A percentile compares a stretch with the other conserved stretches of the same genome.
Conservation (phyloP, 2,113 vertebrate species). For the Megaceryle torquata region DNA sequence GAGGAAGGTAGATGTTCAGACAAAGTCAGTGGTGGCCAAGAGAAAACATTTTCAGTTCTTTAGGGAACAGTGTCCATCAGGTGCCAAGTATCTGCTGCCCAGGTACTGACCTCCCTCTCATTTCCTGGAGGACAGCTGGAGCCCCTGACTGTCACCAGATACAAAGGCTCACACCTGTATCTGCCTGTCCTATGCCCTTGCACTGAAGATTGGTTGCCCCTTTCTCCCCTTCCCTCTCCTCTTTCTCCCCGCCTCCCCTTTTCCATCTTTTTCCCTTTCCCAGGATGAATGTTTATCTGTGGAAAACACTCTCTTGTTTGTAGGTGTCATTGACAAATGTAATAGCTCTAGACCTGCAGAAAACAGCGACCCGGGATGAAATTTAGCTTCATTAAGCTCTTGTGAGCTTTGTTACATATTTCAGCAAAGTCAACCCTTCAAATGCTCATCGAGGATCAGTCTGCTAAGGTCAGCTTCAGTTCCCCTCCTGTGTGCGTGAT, state of each 20-base stretch:
- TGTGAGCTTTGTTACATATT: not conserved
- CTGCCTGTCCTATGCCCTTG: not conserved
- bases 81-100: not conserved
- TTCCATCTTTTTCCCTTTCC: too few relatives aligned
- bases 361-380: not conserved
- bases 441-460: not conserved
- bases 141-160: not conserved
- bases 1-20: not conserved
- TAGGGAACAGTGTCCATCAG: not conserved
- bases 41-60: not conserved
- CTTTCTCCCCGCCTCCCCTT: not conserved
- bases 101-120: not conserved
- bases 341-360: not conserved
- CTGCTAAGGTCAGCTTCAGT: not conserved
- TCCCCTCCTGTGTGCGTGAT: not conserved
- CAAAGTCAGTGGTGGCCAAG: not conserved
- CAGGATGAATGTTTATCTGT: not conserved
- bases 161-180: not conserved
- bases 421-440: rapidly evolving
- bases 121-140: not conserved
- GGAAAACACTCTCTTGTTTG: not conserved
- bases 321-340: not conserved
- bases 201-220: too few relatives aligned
- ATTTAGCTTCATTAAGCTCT: not conserved
- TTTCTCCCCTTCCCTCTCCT: not conserved